Base-by-base conservation (phyloP, 2,888 invertebrate species). In the Halictus ligatus region DNA sequence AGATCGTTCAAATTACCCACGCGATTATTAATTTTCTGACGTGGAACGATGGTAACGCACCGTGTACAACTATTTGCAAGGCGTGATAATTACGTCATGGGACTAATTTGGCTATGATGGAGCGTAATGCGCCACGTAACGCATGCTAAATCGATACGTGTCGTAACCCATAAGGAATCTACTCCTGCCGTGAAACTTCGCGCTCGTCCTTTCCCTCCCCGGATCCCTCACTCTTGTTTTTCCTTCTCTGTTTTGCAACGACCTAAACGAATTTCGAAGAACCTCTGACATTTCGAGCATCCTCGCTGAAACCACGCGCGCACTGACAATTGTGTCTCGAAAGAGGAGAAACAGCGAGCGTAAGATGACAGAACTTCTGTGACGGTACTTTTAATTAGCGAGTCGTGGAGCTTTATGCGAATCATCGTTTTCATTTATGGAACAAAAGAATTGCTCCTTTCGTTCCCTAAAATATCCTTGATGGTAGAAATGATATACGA, bases 31-130 rank as follows among this genome's bases (percentile, higher is more conserved):
- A 86, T 80, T 64, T 54, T 6, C 1, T 58, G 64, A 74, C 69
- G 78, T 69, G n/a, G 76, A 4, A 40, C 40, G 73, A 64, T 75
- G 69, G 67, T 46, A 72, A 76, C 40, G 80, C 43, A 21, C 35
- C 54, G 48, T 81, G 67, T 40, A 43, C 72, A 50, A 76, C 75
- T 69, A 82, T 81, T 84, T 84, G 50, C 84, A 84, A 80, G 78
- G 81, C 43, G 25, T 84, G 79, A 89, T 84, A 81, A 89, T 94
- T 93, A 91, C 92, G 92, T 94, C 94, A 94, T 90, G 88, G 85
- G 86, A 92, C 92, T 87, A 91, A 91, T 94, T 94, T 90, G 92
- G 90, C 88, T 89, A 83, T 94, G 94, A 94, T 92, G 83, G 84
- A 84, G 60, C 75, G 81, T 78, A 77, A 78, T 43, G 50, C 71